Evolutionary conservation across 1,140 invertebrate genomes (phyloP).

Genomic region (Archivesica marissinica): DNA sequence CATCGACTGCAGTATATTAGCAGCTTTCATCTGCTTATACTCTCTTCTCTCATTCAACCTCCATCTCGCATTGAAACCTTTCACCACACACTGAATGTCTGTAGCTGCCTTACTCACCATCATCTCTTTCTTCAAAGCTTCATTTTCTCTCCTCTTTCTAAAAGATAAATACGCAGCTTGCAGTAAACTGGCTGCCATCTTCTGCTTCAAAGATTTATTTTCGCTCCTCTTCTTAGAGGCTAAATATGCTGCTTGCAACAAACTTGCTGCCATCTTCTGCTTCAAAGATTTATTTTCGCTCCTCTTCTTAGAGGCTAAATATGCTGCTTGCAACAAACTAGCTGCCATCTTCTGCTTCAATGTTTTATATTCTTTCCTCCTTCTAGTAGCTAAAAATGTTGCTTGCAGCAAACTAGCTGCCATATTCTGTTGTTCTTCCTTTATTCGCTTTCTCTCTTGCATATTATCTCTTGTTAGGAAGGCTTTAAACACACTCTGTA

Average conservation of each 20-base stretch:
- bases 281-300: slow-evolving; percentile 21
- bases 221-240: slow-evolving; percentile 12
- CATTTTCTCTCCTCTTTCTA: slow-evolving; percentile 26
- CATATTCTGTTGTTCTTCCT: slow-evolving; percentile 12
- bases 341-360: neutral
- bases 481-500: slow-evolving; percentile 39
- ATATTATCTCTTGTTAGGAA: slow-evolving; percentile 24
- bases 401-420: slow-evolving; percentile 42
- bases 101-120: slow-evolving; percentile 25
- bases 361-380: slow-evolving; percentile 24
- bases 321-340: neutral
- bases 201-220: slow-evolving; percentile 16
- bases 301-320: slow-evolving; percentile 6
- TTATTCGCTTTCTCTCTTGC: slow-evolving; percentile 13
- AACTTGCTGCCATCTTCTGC: slow-evolving; percentile 2
- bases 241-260: neutral
- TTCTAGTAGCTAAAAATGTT: neutral
- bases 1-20: slow-evolving; percentile 19
- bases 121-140: slow-evolving; percentile 19
- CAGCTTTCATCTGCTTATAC: neutral
- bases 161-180: slow-evolving; percentile 19
- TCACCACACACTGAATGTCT: slow-evolving; percentile 3
- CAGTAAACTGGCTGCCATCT: slow-evolving; percentile 30
- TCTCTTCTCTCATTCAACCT: neutral
- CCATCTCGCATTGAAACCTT: slow-evolving; percentile 15